phyloP scores from a whole-genome alignment of 2,888 invertebrate genomes.

The Andrena bicolor region DNA sequence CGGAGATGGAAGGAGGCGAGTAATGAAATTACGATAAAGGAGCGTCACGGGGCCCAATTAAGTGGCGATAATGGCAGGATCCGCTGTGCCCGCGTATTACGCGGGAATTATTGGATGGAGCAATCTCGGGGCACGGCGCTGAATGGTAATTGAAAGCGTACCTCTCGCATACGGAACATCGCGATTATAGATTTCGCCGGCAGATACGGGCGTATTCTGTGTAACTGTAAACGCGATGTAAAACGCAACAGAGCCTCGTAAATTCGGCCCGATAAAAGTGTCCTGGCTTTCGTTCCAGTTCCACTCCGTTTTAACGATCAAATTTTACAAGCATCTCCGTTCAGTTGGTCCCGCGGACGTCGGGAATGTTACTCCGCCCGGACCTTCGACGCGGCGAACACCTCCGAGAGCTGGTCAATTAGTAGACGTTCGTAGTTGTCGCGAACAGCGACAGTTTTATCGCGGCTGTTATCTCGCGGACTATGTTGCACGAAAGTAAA shows the following conservation, averaged over 20 bases:
- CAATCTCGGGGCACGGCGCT: constrained; percentile 28
- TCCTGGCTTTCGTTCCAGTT: background rate
- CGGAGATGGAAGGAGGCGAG: constrained; percentile 25
- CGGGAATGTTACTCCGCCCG: background rate
- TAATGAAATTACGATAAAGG: constrained; percentile 66
- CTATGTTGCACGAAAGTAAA: background rate
- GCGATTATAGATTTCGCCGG: constrained; percentile 24
- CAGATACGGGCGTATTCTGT: constrained; percentile 3
- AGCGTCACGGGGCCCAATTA: constrained; percentile 61
- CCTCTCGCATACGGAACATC: constrained; percentile 3
- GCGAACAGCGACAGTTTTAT: too few relatives aligned
- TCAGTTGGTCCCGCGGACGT: background rate
- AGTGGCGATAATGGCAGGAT: constrained; percentile 54
- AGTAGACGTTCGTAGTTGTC: background rate
- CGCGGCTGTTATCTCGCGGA: too few relatives aligned
- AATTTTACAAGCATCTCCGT: background rate
- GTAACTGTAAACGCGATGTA: constrained; percentile 30
- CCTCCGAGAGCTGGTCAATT: background rate
- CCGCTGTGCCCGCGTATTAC: constrained; percentile 43
- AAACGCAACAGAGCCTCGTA: constrained; percentile 3
- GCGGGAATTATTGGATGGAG: constrained; percentile 45
- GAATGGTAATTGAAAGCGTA: constrained; percentile 37
- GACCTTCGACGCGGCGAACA: background rate
- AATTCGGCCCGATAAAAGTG: constrained; percentile 6
- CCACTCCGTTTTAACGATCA: background rate